Evolutionary conservation across 1,140 invertebrate genomes (phyloP), one percentile per base, ranked within the genome.

Genomic region (Drosophila santomea): DNA sequence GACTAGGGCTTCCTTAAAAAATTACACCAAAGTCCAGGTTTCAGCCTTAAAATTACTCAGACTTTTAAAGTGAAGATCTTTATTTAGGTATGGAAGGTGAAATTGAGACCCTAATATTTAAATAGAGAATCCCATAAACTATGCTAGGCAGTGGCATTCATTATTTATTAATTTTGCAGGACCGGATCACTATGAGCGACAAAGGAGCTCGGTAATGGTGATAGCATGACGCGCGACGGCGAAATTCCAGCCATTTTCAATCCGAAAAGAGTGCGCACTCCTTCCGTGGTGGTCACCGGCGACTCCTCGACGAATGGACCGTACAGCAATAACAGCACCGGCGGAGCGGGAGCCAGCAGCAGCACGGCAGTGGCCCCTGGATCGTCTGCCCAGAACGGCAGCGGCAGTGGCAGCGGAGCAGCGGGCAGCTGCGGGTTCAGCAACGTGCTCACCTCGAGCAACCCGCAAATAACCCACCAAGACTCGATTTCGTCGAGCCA

Each of bases 241-340:
- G 95, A 96, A 91, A 94, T 96, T 91, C 94, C 95, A 55, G 96
- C 95, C 72, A 96, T 96, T 80, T 96, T 96, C 89, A 96, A 96
- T 93, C 95, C 96, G 35, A 95, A 95, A 89, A 93, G 95, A 64
- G 95, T 95, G 59, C 94, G 95, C 55, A 94, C 95, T 23, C 95
- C 95, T 45, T 95, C 95, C 43, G 95, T 96, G 61, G 95, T 96
- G 73, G 94, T 96, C 63, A 96, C 95, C 2, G 95, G 95, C 64
- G 95, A 96, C 62, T 91, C 91, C n/a, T 78, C 93, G 38, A 67
- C 93, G 36, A 94, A 94, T 91, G 94, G 94, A 36, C 93, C 93
- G 3, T 94, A 80, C 63, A 84, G 59, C 44, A 88, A 51, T 35
- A 86, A 63, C 39, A 78, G 61, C 23, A 74, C 36, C 47, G 47